These are phyloP conservation scores for Pristionchus exspectatus DNA, from an alignment of 2,888 invertebrate genomes.

Conservation along the genomic window DNA sequence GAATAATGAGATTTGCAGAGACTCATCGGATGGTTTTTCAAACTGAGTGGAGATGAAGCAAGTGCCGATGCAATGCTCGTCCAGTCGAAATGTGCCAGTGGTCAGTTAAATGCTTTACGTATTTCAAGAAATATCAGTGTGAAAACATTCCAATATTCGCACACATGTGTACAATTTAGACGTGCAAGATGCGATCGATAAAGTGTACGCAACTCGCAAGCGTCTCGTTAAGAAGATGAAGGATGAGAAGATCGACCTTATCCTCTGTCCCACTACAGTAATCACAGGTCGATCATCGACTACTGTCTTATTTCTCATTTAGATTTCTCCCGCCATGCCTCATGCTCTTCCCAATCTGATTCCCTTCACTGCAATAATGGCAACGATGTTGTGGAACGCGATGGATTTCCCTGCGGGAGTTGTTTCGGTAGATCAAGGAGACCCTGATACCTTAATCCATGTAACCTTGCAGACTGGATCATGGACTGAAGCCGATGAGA, in stretches of 20 bases:
- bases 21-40: neutral
- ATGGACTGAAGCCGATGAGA: conserved; percentile 2
- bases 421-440: neutral
- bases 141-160: too few species aligned
- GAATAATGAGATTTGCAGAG: neutral
- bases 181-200: neutral
- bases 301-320: neutral
- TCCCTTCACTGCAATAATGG: neutral
- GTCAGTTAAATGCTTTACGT: too few species aligned
- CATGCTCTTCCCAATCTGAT: neutral
- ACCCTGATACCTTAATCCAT: neutral
- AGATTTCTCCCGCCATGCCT: too few species aligned
- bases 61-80: neutral
- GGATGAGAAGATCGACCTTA: conserved; percentile 2
- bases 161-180: too few species aligned
- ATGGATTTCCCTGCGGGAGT: conserved; percentile 47
- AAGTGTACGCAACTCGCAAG: conserved; percentile 8
- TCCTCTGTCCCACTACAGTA: conserved; percentile 34
- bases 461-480: neutral
- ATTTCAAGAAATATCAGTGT: too few species aligned
- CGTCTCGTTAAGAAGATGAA: conserved; percentile 21
- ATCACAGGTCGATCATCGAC: neutral
- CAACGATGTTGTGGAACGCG: conserved; percentile 4
- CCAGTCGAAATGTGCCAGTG: neutral
- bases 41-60: neutral